phyloP scores from a whole-genome alignment of 2,113 vertebrate species.

The Blennius ocellaris region DNA sequence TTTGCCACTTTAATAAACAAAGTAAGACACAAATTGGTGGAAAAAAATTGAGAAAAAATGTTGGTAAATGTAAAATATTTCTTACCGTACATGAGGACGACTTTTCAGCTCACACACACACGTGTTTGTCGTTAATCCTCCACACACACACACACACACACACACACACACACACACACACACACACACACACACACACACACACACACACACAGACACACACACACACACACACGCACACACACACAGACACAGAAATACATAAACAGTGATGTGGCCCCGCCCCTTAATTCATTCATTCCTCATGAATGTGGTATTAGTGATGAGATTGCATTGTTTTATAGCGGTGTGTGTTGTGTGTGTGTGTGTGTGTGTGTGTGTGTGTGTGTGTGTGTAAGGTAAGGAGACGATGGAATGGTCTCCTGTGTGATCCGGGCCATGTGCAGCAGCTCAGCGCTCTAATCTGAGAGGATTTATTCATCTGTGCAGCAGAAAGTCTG shows the following conservation, averaged over 20 bases:
- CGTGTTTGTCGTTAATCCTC: conserved; percentile 43
- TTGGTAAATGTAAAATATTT: conserved; percentile 11
- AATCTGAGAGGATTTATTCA: conserved; percentile 67
- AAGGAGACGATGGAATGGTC: too few relatives aligned
- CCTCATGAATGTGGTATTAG: too few relatives aligned
- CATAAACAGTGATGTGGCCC: too few relatives aligned
- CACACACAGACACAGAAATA: too few relatives aligned
- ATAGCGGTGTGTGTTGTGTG: too few relatives aligned
- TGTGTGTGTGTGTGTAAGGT: background rate
- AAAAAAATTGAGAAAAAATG: too few relatives aligned
- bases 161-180: conserved; percentile 39
- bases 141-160: conserved; percentile 17
- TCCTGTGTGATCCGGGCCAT: conserved; percentile 38
- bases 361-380: too few relatives aligned
- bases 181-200: conserved; percentile 35
- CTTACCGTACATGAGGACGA: conserved; percentile 71
- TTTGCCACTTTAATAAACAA: too few relatives aligned
- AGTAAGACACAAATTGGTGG: too few relatives aligned
- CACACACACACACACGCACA: conserved; percentile 2
- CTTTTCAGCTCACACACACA: conserved; percentile 46
- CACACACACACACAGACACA: conserved; percentile 37
- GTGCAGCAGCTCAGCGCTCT: conserved; percentile 67
- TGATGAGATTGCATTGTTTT: too few relatives aligned
- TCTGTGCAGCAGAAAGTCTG: conserved; percentile 42
- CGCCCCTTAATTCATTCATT: too few relatives aligned